Evolutionary conservation across 2,113 vertebrate genomes (phyloP).

Genomic region (Gadus macrocephalus): DNA sequence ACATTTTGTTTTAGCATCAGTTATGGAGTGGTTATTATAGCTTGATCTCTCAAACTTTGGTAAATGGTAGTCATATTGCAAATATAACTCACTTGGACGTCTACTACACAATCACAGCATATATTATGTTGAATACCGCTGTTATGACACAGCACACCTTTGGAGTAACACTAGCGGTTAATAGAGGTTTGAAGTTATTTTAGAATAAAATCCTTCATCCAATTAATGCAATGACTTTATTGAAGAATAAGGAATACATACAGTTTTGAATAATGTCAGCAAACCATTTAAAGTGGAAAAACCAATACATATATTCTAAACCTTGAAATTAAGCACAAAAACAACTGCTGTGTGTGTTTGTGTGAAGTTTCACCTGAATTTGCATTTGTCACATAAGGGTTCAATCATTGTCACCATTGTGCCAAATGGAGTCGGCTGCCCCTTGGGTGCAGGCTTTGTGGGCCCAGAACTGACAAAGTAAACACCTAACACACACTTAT

Average conservation of each 20-base stretch:
- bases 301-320: background rate
- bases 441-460: too few species aligned
- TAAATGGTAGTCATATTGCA: background rate
- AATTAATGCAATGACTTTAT: background rate
- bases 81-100: constrained; percentile 9
- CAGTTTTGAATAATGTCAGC: background rate
- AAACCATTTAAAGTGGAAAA: background rate
- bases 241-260: background rate
- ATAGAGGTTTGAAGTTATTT: background rate
- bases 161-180: background rate
- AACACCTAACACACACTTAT: too few species aligned
- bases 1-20: constrained; percentile 5
- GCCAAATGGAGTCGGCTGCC: too few species aligned
- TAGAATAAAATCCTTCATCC: background rate
- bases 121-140: constrained; percentile 3
- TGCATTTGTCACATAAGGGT: too few species aligned
- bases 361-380: too few species aligned
- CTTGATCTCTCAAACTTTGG: constrained; percentile 7
- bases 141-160: background rate
- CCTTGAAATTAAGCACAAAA: background rate
- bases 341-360: too few species aligned
- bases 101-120: constrained; percentile 6
- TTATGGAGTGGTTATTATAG: background rate
- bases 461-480: too few species aligned
- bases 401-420: too few species aligned